Conservation (phyloP, 30 jellyfish, hydroid and myxozoan species). For the Haliclystus octoradiatus region DNA sequence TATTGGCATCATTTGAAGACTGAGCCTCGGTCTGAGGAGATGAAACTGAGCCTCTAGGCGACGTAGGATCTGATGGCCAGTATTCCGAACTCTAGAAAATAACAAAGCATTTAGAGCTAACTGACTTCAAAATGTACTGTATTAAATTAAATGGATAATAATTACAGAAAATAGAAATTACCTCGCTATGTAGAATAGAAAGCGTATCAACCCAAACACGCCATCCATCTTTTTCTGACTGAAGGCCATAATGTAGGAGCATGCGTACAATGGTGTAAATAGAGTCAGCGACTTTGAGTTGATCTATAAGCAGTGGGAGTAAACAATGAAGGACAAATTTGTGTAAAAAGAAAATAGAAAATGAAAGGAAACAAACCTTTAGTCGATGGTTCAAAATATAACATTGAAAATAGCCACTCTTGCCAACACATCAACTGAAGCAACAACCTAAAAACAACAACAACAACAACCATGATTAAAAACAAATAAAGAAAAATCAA, state of each 20-base stretch:
- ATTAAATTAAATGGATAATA: no score
- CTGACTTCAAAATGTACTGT: no score
- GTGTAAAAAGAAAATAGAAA: neutral
- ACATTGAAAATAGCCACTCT: constrained; percentile 87
- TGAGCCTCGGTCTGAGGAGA: no score
- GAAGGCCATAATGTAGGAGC: constrained; percentile 84
- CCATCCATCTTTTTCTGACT: constrained; percentile 95
- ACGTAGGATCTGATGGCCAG: no score
- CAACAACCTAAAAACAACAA: constrained; percentile 46
- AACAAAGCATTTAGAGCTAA: no score
- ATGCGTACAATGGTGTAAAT: constrained; percentile 64
- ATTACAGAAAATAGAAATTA: constrained; percentile 1
- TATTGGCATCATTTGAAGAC: no score
- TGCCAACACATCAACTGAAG: constrained; percentile 99
- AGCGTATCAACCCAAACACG: constrained; percentile 99
- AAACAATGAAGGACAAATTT: neutral
- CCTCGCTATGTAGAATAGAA: constrained; percentile 92
- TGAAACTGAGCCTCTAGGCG: no score
- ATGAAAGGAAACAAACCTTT: constrained; percentile 12
- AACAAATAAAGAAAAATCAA: neutral
- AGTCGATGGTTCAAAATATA: constrained; percentile 65
- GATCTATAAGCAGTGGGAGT: constrained; percentile 19
- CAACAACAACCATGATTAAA: neutral
- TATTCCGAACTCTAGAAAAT: no score
- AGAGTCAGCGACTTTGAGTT: constrained; percentile 54